Percentiles rank a stretch among this genome's conserved stretches.
Evolutionary conservation across 2,113 vertebrate species (phyloP).

Genomic region (Odocoileus hemionus): DNA sequence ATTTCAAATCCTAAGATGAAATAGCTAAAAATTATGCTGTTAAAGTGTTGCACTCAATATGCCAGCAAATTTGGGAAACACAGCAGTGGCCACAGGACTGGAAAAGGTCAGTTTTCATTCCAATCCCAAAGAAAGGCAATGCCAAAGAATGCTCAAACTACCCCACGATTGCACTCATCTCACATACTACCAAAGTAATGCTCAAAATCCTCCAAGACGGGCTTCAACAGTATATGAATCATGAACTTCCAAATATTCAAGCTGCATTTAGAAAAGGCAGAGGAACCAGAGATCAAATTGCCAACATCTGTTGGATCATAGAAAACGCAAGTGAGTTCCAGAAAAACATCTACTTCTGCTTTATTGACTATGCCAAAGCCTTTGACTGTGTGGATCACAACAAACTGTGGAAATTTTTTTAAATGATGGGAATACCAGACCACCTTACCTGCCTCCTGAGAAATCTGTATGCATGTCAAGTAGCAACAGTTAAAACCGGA

Average conservation of each 20-base stretch:
- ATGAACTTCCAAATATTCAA: neutral
- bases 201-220: neutral
- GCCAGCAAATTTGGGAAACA: neutral
- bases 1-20: neutral
- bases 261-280: neutral
- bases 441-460: neutral
- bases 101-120: neutral
- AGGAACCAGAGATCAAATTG: neutral
- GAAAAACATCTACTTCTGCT: neutral
- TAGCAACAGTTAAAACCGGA: neutral
- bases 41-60: neutral
- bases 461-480: neutral
- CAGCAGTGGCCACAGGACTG: neutral
- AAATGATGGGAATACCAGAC: neutral
- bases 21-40: neutral
- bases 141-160: neutral
- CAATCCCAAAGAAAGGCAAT: neutral
- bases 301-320: neutral
- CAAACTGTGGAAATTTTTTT: neutral
- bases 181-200: neutral
- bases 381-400: neutral
- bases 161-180: neutral
- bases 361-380: neutral
- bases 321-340: neutral
- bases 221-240: neutral